Conservation (phyloP, 2,797 vertebrate genomes). For the Margarornis squamiger region DNA sequence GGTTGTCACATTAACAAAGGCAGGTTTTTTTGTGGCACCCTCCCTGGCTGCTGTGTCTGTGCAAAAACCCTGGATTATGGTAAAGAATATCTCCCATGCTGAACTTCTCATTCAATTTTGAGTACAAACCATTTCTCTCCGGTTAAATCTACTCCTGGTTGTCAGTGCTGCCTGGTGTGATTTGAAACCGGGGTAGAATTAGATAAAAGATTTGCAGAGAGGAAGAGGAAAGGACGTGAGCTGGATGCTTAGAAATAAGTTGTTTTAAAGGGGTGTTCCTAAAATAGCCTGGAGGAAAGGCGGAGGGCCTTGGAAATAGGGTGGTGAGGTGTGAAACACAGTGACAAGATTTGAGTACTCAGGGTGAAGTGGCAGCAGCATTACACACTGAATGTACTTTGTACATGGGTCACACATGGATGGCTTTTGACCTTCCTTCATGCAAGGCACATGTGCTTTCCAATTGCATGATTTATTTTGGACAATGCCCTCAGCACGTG, state of each 20-base stretch:
- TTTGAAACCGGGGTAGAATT: background rate
- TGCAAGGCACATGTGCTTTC: background rate
- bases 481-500: background rate
- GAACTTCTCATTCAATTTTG: background rate
- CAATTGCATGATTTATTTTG: background rate
- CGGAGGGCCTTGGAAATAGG: background rate
- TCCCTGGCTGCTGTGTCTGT: background rate
- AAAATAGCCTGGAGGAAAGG: background rate
- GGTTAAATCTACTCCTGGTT: background rate
- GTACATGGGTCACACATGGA: accelerated
- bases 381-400: background rate
- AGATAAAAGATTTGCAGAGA: background rate
- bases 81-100: background rate
- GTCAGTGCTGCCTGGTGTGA: background rate
- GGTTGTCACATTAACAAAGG: accelerated
- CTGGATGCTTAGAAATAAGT: background rate
- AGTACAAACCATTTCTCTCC: background rate
- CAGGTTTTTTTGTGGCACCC: background rate
- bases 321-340: background rate
- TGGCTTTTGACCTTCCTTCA: background rate
- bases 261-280: background rate
- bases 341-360: background rate
- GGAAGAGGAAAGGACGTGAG: background rate
- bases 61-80: background rate
- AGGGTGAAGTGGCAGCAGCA: background rate